Percentiles rank a stretch among this genome's conserved stretches.
These are phyloP conservation scores for Cygnus buccinator DNA, from an alignment of 2,113 vertebrate species.

Conservation along the genomic window DNA sequence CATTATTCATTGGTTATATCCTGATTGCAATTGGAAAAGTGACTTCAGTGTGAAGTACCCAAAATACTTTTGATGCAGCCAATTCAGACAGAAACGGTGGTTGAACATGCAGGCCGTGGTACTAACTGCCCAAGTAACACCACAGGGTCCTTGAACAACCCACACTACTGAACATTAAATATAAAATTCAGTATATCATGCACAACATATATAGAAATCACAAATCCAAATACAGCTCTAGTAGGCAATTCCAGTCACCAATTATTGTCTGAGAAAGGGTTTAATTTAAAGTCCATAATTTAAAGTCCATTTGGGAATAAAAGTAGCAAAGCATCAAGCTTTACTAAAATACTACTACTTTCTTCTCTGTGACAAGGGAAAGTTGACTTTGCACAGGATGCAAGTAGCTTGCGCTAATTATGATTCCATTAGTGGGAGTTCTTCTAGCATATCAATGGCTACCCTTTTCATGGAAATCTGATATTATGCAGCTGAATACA, in stretches of 20 bases:
- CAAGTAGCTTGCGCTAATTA: constrained; percentile 10
- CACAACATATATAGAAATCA: neutral
- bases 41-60: neutral
- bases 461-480: neutral
- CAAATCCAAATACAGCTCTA: neutral
- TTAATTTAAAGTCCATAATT: constrained; percentile 22
- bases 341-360: neutral
- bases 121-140: neutral
- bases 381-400: constrained; percentile 3
- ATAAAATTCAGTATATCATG: neutral
- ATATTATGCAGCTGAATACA: constrained; percentile 23
- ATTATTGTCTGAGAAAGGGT: neutral
- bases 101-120: neutral
- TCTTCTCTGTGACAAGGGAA: neutral
- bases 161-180: neutral
- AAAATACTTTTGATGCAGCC: neutral
- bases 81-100: neutral
- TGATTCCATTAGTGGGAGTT: constrained; percentile 4
- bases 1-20: neutral
- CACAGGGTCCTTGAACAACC: neutral
- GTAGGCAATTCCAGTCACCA: neutral
- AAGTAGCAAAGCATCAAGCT: neutral
- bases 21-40: neutral
- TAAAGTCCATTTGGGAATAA: constrained; percentile 27
- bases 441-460: neutral